These are phyloP conservation scores for Drosophila paulistorum DNA, from an alignment of 1,140 invertebrate species.

Conservation along the genomic window DNA sequence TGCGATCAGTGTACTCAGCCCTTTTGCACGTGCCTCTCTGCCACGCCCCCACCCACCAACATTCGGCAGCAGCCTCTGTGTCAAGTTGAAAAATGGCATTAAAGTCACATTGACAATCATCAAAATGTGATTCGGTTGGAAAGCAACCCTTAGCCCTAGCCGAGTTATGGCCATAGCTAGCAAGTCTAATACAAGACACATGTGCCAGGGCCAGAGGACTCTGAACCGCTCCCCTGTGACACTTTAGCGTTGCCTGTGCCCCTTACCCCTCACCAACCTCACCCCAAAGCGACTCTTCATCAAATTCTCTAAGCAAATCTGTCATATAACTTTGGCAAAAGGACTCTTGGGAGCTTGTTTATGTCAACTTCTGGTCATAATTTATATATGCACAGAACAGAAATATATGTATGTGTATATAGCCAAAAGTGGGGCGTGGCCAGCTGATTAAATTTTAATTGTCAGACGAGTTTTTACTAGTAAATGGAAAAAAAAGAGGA, in stretches of 20 bases:
- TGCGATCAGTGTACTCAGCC: constrained; percentile 69
- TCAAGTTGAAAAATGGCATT: constrained; percentile 82
- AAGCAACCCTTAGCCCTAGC: constrained; percentile 36
- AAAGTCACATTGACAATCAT: constrained; percentile 83
- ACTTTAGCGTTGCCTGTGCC: constrained; percentile 62
- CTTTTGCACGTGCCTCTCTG: constrained; percentile 66
- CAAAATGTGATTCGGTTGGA: constrained; percentile 80
- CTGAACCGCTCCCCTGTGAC: constrained; percentile 63
- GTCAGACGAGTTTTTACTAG: constrained; percentile 27
- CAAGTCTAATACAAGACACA: constrained; percentile 53
- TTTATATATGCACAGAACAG: constrained; percentile 63
- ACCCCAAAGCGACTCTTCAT: constrained; percentile 53
- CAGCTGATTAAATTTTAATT: constrained; percentile 73
- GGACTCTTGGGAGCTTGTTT: constrained; percentile 82
- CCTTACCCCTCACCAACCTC: not conserved
- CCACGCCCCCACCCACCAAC: constrained; percentile 5
- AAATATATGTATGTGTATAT: constrained; percentile 36
- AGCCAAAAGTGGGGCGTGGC: constrained; percentile 41
- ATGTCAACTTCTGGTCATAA: constrained; percentile 81
- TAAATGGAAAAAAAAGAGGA: constrained; percentile 6
- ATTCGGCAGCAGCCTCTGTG: constrained; percentile 29
- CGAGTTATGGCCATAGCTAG: not conserved
- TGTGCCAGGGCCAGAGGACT: constrained; percentile 40
- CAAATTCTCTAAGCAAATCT: constrained; percentile 76
- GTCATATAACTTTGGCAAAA: constrained; percentile 80